Conservation (phyloP, 1,140 invertebrate species). For the Zaprionus inermis region DNA sequence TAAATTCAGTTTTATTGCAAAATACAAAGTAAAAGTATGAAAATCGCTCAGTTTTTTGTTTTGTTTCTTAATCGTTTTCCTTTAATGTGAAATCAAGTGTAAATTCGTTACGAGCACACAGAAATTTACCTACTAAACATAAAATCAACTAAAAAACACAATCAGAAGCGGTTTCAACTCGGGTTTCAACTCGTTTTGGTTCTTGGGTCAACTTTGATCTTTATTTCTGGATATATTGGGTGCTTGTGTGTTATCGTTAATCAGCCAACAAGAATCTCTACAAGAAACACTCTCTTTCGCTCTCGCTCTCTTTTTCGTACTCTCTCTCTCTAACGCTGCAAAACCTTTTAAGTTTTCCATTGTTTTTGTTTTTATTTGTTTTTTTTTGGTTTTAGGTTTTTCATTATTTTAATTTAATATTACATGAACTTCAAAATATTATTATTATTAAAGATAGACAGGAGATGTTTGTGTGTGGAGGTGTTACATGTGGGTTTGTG, state of each 20-base stretch:
- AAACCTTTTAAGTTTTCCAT: slow-evolving; percentile 34
- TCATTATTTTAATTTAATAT: slow-evolving; percentile 82
- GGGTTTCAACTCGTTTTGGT: slow-evolving; percentile 51
- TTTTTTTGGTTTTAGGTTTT: slow-evolving; percentile 66
- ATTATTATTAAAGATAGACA: slow-evolving; percentile 80
- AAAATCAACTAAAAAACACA: slow-evolving; percentile 78
- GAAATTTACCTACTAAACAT: slow-evolving; percentile 82
- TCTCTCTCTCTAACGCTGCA: slow-evolving; percentile 29
- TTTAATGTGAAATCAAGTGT: slow-evolving; percentile 68
- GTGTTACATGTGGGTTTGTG: slow-evolving; percentile 75
- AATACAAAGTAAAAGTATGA: slow-evolving; percentile 82
- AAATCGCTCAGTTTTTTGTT: slow-evolving; percentile 65
- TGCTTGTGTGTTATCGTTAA: slow-evolving; percentile 26
- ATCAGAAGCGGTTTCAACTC: slow-evolving; percentile 66
- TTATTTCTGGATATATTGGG: slow-evolving; percentile 32
- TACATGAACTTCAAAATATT: slow-evolving; percentile 83
- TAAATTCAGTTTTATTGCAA: slow-evolving; percentile 76
- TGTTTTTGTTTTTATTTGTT: slow-evolving; percentile 46
- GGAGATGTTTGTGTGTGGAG: slow-evolving; percentile 66
- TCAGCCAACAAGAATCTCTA: slow-evolving; percentile 60
- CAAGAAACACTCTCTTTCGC: slow-evolving; percentile 43
- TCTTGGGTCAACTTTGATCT: slow-evolving; percentile 45
- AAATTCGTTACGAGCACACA: slow-evolving; percentile 81
- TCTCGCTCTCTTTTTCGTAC: slow-evolving; percentile 36
- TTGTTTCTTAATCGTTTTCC: slow-evolving; percentile 61